Evolutionary conservation across 2,888 invertebrate genomes (phyloP), one percentile per base, ranked within the genome.

Genomic region (Agrotis clavis): DNA sequence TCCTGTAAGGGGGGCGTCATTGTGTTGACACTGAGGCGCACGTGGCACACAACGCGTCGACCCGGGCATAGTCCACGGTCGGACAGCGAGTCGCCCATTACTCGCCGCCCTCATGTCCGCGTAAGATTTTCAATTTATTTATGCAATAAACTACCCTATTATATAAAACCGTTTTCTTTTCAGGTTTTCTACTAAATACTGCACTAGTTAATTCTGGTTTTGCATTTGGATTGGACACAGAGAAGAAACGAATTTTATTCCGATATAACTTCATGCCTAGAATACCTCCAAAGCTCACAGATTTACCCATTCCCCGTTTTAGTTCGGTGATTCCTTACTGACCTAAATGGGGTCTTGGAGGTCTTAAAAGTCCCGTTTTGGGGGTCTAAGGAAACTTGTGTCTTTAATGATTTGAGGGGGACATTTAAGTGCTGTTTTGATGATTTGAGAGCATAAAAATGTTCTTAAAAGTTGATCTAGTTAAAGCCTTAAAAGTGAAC

Each of bases 241-340:
- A 83, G 0, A 68, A 50, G 0, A 68, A 65, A 0, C 73, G 74
- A 0, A 3, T 87, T 0, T n/a, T 63, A 0, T 60, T 87, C 1
- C 56, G 75, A 9, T 87, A 85, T 19, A 87, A 82, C 18, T 69
- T 87, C 4, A n/a, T 64, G 0, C 86, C 86, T 0, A 61, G 81
- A 0, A 19, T 84, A 0, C 59, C 59, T 0, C 71, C 79, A 0
- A 64, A 25, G 16, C 47, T 79, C 0, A 16, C 45, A 16, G 78
- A 67, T 3, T 1, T 82, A 9, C 79, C 82, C 0, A 47, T 82
- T 11, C 79, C 82, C 0, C 18, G 7, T 0, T 0, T 74, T 41
- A 41, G 2, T 51, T 2, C 2, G 41, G 2, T 66, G 0, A 65
- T 45, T n/a, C 18, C 21, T 6, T 71, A 53, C 14, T 2, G 4